These are phyloP conservation scores for Polia nebulosa DNA, from an alignment of 2,888 invertebrate species.

Conservation along the genomic window DNA sequence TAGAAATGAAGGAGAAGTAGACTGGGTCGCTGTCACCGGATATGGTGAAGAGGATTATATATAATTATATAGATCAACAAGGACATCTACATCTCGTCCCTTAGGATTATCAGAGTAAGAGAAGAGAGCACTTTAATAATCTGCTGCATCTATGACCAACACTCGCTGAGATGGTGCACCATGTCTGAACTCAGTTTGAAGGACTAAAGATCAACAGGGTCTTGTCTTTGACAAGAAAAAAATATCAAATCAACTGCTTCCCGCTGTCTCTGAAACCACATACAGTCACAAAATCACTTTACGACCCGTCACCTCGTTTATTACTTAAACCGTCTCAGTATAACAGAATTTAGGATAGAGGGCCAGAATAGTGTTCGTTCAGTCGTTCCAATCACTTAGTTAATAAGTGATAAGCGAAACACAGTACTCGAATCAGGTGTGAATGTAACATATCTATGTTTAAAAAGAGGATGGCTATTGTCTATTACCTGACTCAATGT, in stretches of 20 bases:
- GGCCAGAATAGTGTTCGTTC: constrained; percentile 76
- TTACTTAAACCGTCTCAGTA: constrained; percentile 77
- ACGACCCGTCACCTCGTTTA: constrained; percentile 89
- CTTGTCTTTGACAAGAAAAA: not conserved
- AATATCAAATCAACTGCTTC: not conserved
- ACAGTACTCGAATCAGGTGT: not conserved
- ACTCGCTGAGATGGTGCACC: too few relatives aligned
- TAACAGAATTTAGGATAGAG: constrained; percentile 80
- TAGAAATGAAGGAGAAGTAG: too few relatives aligned
- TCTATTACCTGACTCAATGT: too few relatives aligned
- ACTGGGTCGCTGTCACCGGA: too few relatives aligned
- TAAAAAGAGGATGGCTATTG: too few relatives aligned
- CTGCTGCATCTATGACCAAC: not conserved
- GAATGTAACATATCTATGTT: too few relatives aligned
- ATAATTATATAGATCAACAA: too few relatives aligned
- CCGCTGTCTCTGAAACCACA: constrained; percentile 49
- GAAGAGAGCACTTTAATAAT: not conserved
- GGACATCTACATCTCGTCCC: too few relatives aligned
- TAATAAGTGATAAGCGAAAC: not conserved
- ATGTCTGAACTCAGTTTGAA: too few relatives aligned
- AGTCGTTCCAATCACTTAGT: constrained; percentile 25
- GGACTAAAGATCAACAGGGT: not conserved
- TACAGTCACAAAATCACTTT: constrained; percentile 78
- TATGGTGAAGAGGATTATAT: too few relatives aligned
- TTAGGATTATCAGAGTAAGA: not conserved